These are phyloP conservation scores for Lepidocyrtinus sp. DNA, from an alignment of 2,888 invertebrate species.

Conservation along the genomic window DNA sequence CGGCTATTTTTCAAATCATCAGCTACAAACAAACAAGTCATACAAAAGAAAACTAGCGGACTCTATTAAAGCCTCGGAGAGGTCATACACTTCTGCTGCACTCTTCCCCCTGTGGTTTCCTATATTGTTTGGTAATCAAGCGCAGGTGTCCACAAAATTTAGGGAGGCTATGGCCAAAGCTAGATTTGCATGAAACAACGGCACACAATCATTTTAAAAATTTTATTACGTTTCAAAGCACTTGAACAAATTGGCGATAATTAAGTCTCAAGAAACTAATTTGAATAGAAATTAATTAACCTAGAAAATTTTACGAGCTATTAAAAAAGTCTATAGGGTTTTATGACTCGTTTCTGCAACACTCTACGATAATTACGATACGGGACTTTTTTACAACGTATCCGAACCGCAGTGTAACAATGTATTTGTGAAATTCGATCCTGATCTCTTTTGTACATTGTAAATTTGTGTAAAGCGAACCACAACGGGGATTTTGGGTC, in stretches of 20 bases:
- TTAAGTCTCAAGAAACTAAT: no score
- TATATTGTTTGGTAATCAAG: conserved; percentile 65
- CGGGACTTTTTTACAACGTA: no score
- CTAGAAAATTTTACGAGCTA: background rate
- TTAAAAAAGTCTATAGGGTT: background rate
- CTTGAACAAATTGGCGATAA: no score
- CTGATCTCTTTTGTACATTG: conserved; percentile 52
- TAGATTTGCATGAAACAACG: no score
- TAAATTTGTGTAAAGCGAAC: conserved; percentile 29
- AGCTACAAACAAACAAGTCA: conserved; percentile 29
- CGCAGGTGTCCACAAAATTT: conserved; percentile 33
- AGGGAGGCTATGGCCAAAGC: conserved; percentile 24
- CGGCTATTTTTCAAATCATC: conserved; percentile 40
- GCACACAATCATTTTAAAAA: no score
- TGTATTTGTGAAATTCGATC: background rate
- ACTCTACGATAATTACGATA: background rate
- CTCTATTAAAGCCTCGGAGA: conserved; percentile 62
- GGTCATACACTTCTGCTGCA: conserved; percentile 66
- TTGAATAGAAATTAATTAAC: background rate
- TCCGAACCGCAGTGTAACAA: no score
- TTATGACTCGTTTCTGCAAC: background rate
- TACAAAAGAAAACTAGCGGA: conserved; percentile 54
- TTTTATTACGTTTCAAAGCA: no score
- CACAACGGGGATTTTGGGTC: conserved; percentile 57
- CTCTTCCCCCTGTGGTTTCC: conserved; percentile 69